phyloP scores from a whole-genome alignment of 2,797 vertebrate genomes.

The Arremon aurantiirostris region DNA sequence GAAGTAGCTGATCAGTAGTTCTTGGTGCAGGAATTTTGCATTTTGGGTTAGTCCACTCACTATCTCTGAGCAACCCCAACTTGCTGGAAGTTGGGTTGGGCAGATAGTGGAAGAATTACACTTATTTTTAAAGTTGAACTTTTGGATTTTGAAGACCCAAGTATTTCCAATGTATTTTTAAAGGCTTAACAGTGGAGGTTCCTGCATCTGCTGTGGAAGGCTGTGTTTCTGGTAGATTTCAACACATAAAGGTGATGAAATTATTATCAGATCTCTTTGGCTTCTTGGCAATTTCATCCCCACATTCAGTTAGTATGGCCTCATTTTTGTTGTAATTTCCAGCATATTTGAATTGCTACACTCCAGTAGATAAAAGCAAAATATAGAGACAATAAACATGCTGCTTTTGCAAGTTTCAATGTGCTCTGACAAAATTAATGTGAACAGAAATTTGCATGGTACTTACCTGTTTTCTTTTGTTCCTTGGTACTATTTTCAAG shows the following conservation, averaged over 20 bases:
- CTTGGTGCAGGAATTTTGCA: background rate
- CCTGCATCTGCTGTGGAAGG: background rate
- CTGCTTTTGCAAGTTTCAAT: background rate
- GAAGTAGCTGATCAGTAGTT: background rate
- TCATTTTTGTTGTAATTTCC: background rate
- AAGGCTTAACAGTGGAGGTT: background rate
- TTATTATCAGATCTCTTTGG: background rate
- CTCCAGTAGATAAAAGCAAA: background rate
- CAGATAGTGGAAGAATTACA: accelerated
- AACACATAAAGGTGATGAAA: background rate
- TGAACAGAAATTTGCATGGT: background rate
- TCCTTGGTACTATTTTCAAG: background rate
- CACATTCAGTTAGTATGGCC: accelerated
- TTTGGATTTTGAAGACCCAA: background rate
- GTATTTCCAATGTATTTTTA: background rate
- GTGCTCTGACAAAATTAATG: background rate
- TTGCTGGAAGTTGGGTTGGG: background rate
- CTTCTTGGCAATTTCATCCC: background rate
- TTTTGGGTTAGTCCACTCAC: background rate
- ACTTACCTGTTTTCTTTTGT: background rate
- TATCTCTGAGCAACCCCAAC: background rate
- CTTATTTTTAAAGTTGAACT: background rate
- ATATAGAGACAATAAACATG: background rate
- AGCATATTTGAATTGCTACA: background rate
- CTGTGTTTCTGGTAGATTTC: background rate